phyloP scores from a whole-genome alignment of 35 echinoderm and acorn worm species.

The Ptychodera flava region DNA sequence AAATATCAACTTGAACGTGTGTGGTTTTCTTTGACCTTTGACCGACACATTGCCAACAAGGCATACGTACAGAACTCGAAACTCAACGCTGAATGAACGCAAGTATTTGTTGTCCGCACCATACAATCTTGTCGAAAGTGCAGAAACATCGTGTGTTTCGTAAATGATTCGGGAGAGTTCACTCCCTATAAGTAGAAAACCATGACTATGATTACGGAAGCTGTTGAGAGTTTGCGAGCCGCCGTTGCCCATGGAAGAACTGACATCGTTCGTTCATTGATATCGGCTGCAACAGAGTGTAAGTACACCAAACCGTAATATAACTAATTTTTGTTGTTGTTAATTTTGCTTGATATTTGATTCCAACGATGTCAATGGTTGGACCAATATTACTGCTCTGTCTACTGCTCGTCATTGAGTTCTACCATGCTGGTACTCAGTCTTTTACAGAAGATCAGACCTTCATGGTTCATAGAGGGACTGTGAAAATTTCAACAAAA shows the following conservation, averaged over 20 bases:
- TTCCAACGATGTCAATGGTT: too few relatives aligned
- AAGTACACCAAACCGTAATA: slow-evolving; percentile 3
- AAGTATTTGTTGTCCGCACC: too few relatives aligned
- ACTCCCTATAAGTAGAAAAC: background rate
- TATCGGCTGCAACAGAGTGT: slow-evolving; percentile 11
- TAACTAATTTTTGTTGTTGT: too few relatives aligned
- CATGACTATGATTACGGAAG: background rate
- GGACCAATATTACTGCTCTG: background rate
- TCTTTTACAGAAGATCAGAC: too few relatives aligned
- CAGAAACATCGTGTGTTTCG: background rate
- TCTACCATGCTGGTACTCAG: background rate
- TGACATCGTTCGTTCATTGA: slow-evolving; percentile 20
- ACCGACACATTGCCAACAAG: background rate
- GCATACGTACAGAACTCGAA: too few relatives aligned
- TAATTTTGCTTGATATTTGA: background rate
- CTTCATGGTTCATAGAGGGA: too few relatives aligned
- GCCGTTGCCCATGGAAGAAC: slow-evolving; percentile 31
- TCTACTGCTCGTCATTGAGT: background rate
- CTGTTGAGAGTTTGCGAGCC: slow-evolving; percentile 17
- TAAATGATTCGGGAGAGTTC: background rate
- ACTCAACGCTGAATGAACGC: too few relatives aligned
- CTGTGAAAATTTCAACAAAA: too few relatives aligned
- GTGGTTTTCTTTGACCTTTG: background rate
- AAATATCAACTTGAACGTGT: too few relatives aligned
- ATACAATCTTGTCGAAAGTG: too few relatives aligned